Evolutionary conservation across 1,140 invertebrate species (phyloP), one percentile per base, ranked within the genome.

Genomic region (Drosophila truncata): DNA sequence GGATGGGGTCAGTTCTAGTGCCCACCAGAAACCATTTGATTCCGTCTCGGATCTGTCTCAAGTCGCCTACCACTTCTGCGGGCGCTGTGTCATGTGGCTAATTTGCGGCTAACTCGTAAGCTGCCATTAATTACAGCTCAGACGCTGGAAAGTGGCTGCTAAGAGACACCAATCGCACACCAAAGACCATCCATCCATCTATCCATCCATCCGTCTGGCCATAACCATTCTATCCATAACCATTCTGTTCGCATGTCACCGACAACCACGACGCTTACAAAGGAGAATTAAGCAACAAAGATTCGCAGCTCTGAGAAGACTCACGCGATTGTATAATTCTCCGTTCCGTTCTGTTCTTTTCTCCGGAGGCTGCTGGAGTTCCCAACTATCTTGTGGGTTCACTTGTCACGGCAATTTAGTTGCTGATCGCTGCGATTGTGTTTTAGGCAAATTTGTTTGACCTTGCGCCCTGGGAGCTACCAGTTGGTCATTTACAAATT

Each of bases 51-150:
- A 10, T 27, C 29, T 33, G 78, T 52, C 78, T 65, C 49, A 47
- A 25, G 64, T 70, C 76, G 64, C 80, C 84, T 78, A 87, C 84
- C 16, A 31, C 67, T 5, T 39, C 33, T 49, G 35, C 54, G 18
- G 46, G 59, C 50, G 57, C 46, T 79, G 57, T 86, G 80, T 87
- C 82, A 87, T 85, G 62, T 29, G 66, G 59, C 57, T 86, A 87
- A 86, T 83, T 88, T 87, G 83, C 62, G 75, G 35, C 62, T 76
- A 64, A 73, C 59, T 76, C 76, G 71, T 83, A 73, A 87, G 80
- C 80, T 76, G 71, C 72, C 82, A 87, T 87, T 87, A 87, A 88
- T 86, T 88, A 88, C 84, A 73, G 79, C 80, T 57, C 47, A 67
- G 80, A 41, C 46, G 60, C 44, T 77, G 63, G 50, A 77, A 71